These are phyloP conservation scores for Ficedula albicollis DNA, from an alignment of 2,797 vertebrate species.

Conservation along the genomic window DNA sequence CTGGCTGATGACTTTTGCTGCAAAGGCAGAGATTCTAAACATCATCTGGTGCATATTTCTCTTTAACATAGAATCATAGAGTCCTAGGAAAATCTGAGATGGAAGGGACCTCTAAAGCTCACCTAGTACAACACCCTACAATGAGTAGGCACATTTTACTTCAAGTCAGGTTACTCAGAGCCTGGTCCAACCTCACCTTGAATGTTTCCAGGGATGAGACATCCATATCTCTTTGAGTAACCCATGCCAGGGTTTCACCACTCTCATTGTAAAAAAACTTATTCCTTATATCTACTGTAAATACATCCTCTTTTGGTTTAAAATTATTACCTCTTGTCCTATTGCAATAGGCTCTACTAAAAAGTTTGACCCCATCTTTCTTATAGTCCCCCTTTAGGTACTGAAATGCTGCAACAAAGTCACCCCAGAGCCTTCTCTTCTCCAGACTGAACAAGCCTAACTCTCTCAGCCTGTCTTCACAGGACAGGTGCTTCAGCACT, in stretches of 20 bases:
- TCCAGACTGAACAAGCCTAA: background rate
- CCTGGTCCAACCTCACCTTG: fast-evolving
- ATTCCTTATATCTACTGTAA: background rate
- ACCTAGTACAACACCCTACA: background rate
- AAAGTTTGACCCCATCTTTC: background rate
- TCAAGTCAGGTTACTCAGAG: background rate
- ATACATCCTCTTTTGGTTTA: background rate
- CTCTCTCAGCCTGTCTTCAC: background rate
- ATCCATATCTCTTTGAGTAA: background rate
- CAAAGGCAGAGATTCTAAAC: background rate
- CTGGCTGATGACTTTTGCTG: background rate
- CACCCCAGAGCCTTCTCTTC: background rate
- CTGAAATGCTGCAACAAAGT: background rate
- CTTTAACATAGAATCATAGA: background rate
- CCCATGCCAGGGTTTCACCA: background rate
- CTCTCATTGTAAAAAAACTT: background rate
- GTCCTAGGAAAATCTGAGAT: background rate
- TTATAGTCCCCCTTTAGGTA: background rate
- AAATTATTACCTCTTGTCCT: background rate
- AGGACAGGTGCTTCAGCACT: background rate
- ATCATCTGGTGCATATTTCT: background rate
- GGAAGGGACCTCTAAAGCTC: background rate
- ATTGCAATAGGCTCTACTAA: background rate
- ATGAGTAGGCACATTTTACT: background rate
- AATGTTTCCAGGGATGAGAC: background rate